Conservation (phyloP, 2,888 invertebrate genomes). For the Bellardia pandia region DNA sequence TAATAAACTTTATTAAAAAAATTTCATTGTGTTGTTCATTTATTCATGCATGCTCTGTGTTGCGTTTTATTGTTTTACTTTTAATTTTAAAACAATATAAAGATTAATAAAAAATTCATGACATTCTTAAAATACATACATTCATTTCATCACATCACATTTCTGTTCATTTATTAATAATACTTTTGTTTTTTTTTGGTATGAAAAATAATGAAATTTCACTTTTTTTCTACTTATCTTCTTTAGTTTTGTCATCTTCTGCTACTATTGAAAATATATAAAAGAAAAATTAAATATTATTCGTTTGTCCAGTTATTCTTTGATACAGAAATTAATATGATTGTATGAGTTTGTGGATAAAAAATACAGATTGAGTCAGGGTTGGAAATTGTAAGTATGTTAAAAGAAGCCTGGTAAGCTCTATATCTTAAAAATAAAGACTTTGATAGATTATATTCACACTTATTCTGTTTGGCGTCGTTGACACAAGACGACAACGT, state of each 20-base stretch:
- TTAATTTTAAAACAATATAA: constrained; percentile 31
- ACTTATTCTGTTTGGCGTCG: too few species aligned
- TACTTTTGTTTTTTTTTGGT: neutral
- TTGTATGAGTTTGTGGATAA: too few species aligned
- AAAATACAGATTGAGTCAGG: too few species aligned
- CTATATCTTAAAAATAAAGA: too few species aligned
- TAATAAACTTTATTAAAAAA: constrained; percentile 10
- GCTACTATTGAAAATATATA: neutral
- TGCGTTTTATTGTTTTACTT: constrained; percentile 7
- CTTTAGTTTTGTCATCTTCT: neutral
- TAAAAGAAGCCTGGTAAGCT: too few species aligned
- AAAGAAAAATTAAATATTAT: neutral
- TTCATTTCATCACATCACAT: constrained; percentile 5
- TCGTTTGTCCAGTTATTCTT: neutral
- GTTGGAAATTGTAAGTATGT: too few species aligned
- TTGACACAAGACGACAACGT: too few species aligned
- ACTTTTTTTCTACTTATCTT: constrained; percentile 43
- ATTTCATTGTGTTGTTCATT: neutral
- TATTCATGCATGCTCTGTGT: neutral
- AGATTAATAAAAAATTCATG: constrained; percentile 4
- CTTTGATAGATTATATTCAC: too few species aligned
- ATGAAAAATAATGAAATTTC: constrained; percentile 43
- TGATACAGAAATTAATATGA: neutral
- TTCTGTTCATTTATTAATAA: constrained; percentile 39
- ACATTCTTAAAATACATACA: constrained; percentile 22